Conservation (phyloP, 2,888 invertebrate species). For the Dermolepida albohirtum region DNA sequence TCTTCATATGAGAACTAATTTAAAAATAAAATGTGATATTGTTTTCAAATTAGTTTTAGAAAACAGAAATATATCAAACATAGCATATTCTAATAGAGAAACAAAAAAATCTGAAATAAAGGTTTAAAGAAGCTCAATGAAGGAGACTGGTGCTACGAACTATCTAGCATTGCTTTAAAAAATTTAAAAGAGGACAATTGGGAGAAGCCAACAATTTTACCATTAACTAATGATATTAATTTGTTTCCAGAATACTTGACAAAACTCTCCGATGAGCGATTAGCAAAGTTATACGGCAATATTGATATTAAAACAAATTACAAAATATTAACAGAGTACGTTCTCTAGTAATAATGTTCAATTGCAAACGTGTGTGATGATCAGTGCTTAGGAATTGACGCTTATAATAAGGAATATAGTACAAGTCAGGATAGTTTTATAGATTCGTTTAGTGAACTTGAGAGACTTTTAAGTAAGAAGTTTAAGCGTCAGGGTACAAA, state of each 20-base stretch:
- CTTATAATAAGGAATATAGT: neutral
- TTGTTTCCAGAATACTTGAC: constrained; percentile 7
- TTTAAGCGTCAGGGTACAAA: no score
- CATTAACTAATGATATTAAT: no score
- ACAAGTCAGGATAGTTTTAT: no score
- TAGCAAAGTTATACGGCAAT: neutral
- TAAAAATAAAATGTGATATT: constrained; percentile 39
- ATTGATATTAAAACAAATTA: neutral
- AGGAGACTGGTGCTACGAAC: constrained; percentile 45
- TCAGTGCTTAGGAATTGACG: constrained; percentile 47
- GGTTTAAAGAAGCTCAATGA: constrained; percentile 40
- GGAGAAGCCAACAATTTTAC: constrained; percentile 36
- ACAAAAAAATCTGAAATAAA: constrained; percentile 43
- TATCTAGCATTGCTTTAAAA: constrained; percentile 45
- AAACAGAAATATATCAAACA: constrained; percentile 41
- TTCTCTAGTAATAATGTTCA: constrained; percentile 48
- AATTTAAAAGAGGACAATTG: constrained; percentile 42
- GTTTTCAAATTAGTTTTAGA: constrained; percentile 38
- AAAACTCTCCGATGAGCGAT: constrained; percentile 1
- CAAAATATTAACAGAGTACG: constrained; percentile 42
- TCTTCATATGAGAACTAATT: constrained; percentile 41
- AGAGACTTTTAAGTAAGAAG: no score
- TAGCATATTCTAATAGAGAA: constrained; percentile 32
- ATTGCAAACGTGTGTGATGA: constrained; percentile 49
- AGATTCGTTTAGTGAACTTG: no score